Evolutionary conservation across 2,797 vertebrate species (phyloP), one percentile per base, ranked within the genome.

Genomic region (Hephaestus fuliginosus): DNA sequence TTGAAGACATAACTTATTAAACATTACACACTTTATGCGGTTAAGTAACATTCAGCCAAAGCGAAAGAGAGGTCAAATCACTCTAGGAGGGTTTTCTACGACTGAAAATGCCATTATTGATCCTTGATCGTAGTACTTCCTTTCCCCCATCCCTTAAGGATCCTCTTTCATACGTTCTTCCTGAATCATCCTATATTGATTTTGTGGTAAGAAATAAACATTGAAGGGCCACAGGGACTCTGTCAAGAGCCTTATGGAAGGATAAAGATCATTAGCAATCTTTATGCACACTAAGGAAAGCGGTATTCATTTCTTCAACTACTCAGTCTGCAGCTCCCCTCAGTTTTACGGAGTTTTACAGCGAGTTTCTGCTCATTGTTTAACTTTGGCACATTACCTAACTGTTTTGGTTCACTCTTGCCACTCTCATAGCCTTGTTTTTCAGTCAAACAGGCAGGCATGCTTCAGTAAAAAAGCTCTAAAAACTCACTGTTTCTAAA

Each of bases 121-220:
- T 86, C 53, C 65, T 71, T 65, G 25, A 25, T 81, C 43, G 66
- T 71, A 58, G 58, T 73, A 74, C 76, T 79, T 85, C 76, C 80
- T 77, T 60, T 74, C 48, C 39, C 74, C 30, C 33, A 17, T 74
- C 80, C 76, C 68, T 60, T 8, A 72, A 83, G 83, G 83, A 90
- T 91, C 84, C 57, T 69, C 76, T 89, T 87, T 87, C 87, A 82
- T 74, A 71, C 58, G 68, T 65, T 81, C 81, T 87, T 87, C 84
- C 76, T 79, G 61, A 63, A 77, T 69, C 5, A 51, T 77, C 56
- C 25, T 75, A 44, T 70, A 76, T 75, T 64, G 70, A 69, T 39
- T 52, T 33, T 46, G 48, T 66, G 74, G 74, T 72, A 66, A 72
- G 61, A 57, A 85, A 77, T 82, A 68, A 85, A 85, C 72, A 87